Percentiles rank a stretch among this genome's conserved stretches.
phyloP scores from a whole-genome alignment of 2,888 invertebrate genomes.

The Pandemis cinnamomeana region DNA sequence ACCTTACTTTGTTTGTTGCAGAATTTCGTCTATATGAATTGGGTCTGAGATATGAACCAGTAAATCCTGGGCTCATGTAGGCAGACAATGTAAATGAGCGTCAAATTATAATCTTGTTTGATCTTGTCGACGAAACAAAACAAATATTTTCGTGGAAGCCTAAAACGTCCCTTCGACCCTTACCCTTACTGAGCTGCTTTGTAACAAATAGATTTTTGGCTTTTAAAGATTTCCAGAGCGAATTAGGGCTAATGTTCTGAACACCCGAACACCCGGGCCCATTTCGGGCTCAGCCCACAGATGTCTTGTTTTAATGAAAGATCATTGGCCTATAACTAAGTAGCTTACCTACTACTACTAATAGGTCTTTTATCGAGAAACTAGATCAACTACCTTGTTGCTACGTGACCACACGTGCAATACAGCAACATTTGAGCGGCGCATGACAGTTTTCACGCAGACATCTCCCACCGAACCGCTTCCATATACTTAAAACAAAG shows the following conservation, averaged over 20 bases:
- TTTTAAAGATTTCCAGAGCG: conserved; percentile 31
- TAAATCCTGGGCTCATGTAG: not conserved
- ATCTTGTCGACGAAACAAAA: conserved; percentile 32
- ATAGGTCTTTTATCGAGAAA: not conserved
- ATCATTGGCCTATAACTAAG: not conserved
- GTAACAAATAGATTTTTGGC: conserved; percentile 38
- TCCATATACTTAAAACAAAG: not conserved
- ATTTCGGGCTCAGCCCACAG: conserved; percentile 21
- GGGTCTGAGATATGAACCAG: not conserved
- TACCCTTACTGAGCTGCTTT: conserved; percentile 25
- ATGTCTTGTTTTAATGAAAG: conserved; percentile 16
- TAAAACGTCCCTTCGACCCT: conserved; percentile 27
- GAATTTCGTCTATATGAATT: too few relatives aligned
- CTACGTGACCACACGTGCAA: not conserved
- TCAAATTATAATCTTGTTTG: conserved; percentile 26
- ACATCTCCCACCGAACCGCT: not conserved
- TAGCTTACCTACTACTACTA: not conserved
- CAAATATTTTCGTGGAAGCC: conserved; percentile 31
- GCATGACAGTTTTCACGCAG: not conserved
- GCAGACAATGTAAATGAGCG: conserved; percentile 20
- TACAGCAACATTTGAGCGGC: not conserved
- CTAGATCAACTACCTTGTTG: not conserved
- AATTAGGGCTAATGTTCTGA: conserved; percentile 28
- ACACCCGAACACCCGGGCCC: not conserved
- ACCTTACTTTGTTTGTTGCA: too few relatives aligned